Percentiles rank a stretch among this genome's conserved stretches.
Evolutionary conservation across 2,888 invertebrate species (phyloP).

Genomic region (Eilema griseolum): DNA sequence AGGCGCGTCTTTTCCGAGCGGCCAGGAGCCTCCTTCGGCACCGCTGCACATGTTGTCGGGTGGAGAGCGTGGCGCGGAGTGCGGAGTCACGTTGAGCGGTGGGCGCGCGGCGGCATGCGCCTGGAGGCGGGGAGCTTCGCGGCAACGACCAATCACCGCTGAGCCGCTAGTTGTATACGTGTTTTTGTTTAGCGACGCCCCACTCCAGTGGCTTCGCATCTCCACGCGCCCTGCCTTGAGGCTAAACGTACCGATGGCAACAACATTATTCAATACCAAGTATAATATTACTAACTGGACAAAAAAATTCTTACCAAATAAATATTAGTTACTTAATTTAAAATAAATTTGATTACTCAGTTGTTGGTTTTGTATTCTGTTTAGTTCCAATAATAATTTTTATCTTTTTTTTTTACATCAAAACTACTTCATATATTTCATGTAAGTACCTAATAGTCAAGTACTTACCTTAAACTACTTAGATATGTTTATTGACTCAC

Average conservation of each 20-base stretch:
- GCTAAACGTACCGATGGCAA: constrained; percentile 70
- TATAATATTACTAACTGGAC: neutral
- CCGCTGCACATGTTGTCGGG: constrained; percentile 83
- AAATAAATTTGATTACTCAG: no score
- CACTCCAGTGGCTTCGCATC: constrained; percentile 79
- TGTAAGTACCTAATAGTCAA: no score
- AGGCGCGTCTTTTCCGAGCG: constrained; percentile 82
- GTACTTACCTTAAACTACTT: no score
- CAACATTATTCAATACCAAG: constrained; percentile 42
- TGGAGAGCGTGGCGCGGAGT: constrained; percentile 73
- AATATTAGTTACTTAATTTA: neutral
- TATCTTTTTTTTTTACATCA: no score
- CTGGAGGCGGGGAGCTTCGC: constrained; percentile 53
- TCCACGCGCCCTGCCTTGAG: constrained; percentile 82
- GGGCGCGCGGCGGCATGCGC: constrained; percentile 48
- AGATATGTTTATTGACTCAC: no score
- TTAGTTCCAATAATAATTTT: neutral
- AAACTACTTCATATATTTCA: no score
- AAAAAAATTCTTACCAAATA: neutral
- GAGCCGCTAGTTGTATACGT: constrained; percentile 78
- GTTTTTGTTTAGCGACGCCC: constrained; percentile 88
- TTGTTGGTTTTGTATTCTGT: neutral
- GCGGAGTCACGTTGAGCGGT: constrained; percentile 53
- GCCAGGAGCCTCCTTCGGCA: constrained; percentile 83
- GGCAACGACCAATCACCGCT: constrained; percentile 73